Conservation (phyloP, 2,113 vertebrate species). For the Amphiprion percula region DNA sequence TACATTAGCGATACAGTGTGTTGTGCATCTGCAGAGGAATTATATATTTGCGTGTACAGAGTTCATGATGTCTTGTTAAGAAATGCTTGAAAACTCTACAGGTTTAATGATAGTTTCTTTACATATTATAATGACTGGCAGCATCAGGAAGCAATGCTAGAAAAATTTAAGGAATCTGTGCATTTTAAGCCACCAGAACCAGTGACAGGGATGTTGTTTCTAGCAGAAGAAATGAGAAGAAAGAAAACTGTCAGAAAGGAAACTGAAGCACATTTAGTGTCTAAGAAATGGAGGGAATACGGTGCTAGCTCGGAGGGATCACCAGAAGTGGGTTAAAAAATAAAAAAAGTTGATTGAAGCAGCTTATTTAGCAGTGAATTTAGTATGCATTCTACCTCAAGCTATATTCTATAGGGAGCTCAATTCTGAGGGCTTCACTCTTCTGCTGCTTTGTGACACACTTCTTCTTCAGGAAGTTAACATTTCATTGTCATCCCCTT, state of each 20-base stretch:
- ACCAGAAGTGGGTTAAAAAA: background rate
- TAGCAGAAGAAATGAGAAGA: too few relatives aligned
- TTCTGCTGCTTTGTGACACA: slow-evolving; percentile 53
- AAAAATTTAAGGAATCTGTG: too few relatives aligned
- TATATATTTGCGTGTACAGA: too few relatives aligned
- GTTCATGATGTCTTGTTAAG: background rate
- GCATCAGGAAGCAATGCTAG: too few relatives aligned
- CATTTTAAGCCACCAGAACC: too few relatives aligned
- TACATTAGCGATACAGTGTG: background rate
- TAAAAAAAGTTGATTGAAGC: background rate
- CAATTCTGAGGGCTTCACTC: slow-evolving; percentile 15
- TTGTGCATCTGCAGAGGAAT: background rate
- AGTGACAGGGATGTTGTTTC: too few relatives aligned
- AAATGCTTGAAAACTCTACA: background rate
- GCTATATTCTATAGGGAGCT: slow-evolving; percentile 34
- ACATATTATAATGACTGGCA: too few relatives aligned
- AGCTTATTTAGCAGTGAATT: slow-evolving; percentile 4
- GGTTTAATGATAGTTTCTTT: too few relatives aligned
- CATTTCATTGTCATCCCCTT: slow-evolving; percentile 7
- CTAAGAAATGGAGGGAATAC: background rate
- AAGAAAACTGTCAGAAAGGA: too few relatives aligned
- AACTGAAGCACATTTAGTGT: too few relatives aligned
- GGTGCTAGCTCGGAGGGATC: background rate
- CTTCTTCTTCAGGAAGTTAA: slow-evolving; percentile 17
- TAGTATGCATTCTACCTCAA: slow-evolving; percentile 36